A percentile compares a stretch with the other conserved stretches of the same genome.
phyloP scores from a whole-genome alignment of 2,888 invertebrate genomes.

The Pseudococcus jackbeardsleyi region DNA sequence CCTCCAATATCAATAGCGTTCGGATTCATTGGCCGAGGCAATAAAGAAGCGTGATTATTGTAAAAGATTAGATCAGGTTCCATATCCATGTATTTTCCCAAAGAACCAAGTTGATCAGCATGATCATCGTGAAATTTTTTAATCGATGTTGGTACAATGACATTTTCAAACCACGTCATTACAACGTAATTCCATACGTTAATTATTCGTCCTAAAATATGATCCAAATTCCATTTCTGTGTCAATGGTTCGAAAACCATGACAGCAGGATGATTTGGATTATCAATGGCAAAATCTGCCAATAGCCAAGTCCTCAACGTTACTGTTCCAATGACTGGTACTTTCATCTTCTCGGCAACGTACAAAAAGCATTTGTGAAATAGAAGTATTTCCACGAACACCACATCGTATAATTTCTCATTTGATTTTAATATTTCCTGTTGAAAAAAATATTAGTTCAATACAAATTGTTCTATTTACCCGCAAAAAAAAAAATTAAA shows the following conservation, averaged over 20 bases:
- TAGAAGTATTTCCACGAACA: neutral
- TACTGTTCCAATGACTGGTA: constrained; percentile 8
- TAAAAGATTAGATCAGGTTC: too few relatives aligned
- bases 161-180: neutral
- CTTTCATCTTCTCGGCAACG: neutral
- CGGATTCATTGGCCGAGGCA: constrained; percentile 73
- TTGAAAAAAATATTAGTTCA: too few relatives aligned
- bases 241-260: too few relatives aligned
- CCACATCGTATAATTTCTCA: neutral
- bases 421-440: neutral
- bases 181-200: neutral
- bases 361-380: neutral
- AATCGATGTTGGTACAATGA: too few relatives aligned
- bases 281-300: neutral
- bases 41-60: constrained; percentile 69
- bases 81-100: too few relatives aligned
- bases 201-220: neutral
- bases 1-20: constrained; percentile 78
- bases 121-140: neutral
- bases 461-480: too few relatives aligned
- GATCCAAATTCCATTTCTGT: neutral
- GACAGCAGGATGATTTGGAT: neutral
- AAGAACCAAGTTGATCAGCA: neutral
- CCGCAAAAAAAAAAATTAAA: too few relatives aligned
- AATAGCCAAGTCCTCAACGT: neutral